Evolutionary conservation across 2,888 invertebrate species (phyloP).

Genomic region (Sinodicranocentrus sp.): DNA sequence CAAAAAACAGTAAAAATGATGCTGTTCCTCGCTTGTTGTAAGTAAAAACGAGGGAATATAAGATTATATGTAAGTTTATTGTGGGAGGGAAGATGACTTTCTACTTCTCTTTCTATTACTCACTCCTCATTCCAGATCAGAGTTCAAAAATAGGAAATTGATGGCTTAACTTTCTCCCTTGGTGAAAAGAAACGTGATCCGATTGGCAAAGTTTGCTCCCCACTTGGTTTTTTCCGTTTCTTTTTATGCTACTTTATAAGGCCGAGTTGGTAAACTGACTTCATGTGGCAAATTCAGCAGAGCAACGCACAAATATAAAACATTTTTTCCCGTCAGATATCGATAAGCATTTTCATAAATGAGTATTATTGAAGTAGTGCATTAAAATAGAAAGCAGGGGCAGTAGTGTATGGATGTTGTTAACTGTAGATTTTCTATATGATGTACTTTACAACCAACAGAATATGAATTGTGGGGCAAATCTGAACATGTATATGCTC

Average conservation of each 20-base stretch:
- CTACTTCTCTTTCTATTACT: conserved; percentile 56
- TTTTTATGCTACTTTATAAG: neutral
- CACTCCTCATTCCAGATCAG: conserved; percentile 55
- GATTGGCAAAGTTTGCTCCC: conserved; percentile 71
- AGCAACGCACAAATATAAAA: neutral
- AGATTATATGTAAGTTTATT: conserved; percentile 27
- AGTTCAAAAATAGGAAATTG: conserved; percentile 72
- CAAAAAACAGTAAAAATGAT: conserved; percentile 37
- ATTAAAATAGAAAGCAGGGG: too few relatives aligned
- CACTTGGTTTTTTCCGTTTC: conserved; percentile 26
- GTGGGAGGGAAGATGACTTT: conserved; percentile 53
- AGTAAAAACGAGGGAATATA: conserved; percentile 7
- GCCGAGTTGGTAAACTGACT: neutral
- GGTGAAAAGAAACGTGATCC: conserved; percentile 73
- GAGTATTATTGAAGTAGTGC: too few relatives aligned
- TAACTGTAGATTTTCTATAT: too few relatives aligned
- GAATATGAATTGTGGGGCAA: conserved; percentile 73
- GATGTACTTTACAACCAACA: too few relatives aligned
- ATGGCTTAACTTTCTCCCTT: conserved; percentile 73
- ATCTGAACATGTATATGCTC: conserved; percentile 75
- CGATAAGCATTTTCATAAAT: too few relatives aligned
- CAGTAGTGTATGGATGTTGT: too few relatives aligned
- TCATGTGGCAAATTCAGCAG: conserved; percentile 15
- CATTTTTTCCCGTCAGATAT: neutral
- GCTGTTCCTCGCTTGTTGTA: conserved; percentile 25